These are phyloP conservation scores for Ailuropoda melanoleuca DNA, from an alignment of 2,113 vertebrate species.

Conservation along the genomic window DNA sequence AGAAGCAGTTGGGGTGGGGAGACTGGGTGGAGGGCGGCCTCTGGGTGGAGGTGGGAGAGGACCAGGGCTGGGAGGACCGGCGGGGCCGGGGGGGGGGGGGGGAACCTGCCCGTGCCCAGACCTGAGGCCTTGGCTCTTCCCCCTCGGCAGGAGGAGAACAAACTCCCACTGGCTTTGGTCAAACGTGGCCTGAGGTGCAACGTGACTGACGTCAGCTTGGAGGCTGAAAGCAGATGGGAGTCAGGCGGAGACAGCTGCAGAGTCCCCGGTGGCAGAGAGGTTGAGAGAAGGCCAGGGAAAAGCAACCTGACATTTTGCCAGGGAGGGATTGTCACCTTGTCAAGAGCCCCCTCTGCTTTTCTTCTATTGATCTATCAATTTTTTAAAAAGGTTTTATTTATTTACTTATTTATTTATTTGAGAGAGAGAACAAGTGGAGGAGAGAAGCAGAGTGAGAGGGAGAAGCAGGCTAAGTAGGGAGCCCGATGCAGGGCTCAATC, in stretches of 20 bases:
- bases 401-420: too few species aligned
- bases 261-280: neutral
- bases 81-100: too few species aligned
- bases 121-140: accelerated
- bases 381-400: too few species aligned
- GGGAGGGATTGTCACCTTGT: neutral
- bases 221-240: neutral
- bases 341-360: neutral
- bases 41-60: neutral
- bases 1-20: too few species aligned
- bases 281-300: neutral
- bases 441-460: too few species aligned
- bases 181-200: neutral
- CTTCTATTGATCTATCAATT: neutral
- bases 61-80: neutral
- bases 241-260: neutral
- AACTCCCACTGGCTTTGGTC: neutral
- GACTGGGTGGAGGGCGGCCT: neutral
- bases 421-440: too few species aligned
- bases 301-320: neutral
- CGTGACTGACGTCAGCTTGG: neutral
- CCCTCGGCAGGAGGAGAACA: neutral
- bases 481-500: too few species aligned
- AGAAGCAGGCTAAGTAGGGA: too few species aligned
- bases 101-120: neutral